Evolutionary conservation across 2,888 invertebrate species (phyloP).

Genomic region (Melieria crassipennis): DNA sequence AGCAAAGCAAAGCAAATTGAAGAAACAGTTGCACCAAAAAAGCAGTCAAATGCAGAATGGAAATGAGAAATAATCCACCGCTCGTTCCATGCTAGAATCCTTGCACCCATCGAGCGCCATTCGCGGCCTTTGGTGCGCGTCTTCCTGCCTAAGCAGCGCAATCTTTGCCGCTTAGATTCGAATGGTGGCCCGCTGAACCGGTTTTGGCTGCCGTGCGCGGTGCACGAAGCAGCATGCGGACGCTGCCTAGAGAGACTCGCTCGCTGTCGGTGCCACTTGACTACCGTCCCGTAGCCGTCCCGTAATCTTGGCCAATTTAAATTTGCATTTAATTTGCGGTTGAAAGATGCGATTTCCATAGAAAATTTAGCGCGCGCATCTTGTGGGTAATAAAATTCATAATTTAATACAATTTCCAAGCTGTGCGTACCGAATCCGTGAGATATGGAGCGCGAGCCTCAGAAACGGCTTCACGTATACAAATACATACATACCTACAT

Average conservation of each 20-base stretch:
- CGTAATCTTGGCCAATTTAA: slow-evolving; percentile 29
- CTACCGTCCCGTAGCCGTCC: background rate
- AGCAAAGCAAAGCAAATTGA: too few relatives aligned
- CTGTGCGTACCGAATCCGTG: background rate
- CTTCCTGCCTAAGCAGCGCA: too few relatives aligned
- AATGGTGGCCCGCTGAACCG: background rate
- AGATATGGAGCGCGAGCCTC: too few relatives aligned
- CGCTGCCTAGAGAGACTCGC: background rate
- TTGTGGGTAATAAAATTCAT: slow-evolving; percentile 22
- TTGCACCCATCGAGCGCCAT: too few relatives aligned
- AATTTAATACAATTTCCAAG: slow-evolving; percentile 18
- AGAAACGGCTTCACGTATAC: too few relatives aligned
- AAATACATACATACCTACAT: too few relatives aligned
- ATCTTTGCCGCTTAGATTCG: background rate
- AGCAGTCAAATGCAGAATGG: background rate
- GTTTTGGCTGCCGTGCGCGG: background rate
- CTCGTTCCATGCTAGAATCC: background rate
- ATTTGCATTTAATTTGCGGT: slow-evolving; percentile 32
- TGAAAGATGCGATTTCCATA: slow-evolving; percentile 25
- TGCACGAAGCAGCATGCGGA: background rate
- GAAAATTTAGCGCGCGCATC: background rate
- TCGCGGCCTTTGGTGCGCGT: too few relatives aligned
- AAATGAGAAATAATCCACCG: background rate
- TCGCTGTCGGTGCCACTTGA: background rate
- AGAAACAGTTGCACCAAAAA: too few relatives aligned